Percentiles rank a stretch among this genome's conserved stretches.
These are phyloP conservation scores for Dromaius novaehollandiae DNA, from an alignment of 2,113 vertebrate species.

Conservation along the genomic window DNA sequence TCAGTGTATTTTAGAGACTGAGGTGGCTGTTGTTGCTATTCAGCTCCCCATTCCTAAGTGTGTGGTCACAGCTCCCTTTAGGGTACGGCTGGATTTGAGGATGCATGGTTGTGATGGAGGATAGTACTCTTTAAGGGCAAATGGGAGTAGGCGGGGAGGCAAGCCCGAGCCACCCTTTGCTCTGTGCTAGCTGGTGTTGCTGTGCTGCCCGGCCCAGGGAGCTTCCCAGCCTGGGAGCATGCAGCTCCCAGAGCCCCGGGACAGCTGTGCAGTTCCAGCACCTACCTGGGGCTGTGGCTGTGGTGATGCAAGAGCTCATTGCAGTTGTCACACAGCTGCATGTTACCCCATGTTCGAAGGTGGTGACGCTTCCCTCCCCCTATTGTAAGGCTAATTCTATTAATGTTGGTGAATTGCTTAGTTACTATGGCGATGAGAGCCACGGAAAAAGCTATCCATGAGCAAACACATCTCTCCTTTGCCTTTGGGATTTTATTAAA, in stretches of 20 bases:
- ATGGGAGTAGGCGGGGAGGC: not conserved
- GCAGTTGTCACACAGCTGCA: not conserved
- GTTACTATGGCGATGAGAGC: not conserved
- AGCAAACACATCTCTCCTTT: not conserved
- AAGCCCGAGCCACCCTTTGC: not conserved
- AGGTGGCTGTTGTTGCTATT: not conserved
- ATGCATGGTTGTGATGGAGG: not conserved
- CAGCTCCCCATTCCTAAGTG: not conserved
- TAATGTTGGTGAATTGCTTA: not conserved
- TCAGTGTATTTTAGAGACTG: not conserved
- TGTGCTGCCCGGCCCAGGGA: too few species aligned
- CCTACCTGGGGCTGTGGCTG: not conserved
- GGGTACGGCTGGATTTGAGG: not conserved
- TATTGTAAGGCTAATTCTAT: not conserved
- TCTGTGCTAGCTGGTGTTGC: too few species aligned
- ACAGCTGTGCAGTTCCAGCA: not conserved
- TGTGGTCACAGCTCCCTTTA: accelerated
- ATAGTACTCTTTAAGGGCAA: too few species aligned
- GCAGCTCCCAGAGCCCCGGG: not conserved
- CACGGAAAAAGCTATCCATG: not conserved
- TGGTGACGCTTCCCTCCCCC: not conserved
- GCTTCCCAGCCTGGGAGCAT: too few species aligned
- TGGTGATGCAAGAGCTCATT: not conserved
- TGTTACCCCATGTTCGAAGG: not conserved
- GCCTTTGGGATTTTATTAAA: not conserved